Evolutionary conservation across 2,113 vertebrate genomes (phyloP).

Genomic region (Mus pahari): DNA sequence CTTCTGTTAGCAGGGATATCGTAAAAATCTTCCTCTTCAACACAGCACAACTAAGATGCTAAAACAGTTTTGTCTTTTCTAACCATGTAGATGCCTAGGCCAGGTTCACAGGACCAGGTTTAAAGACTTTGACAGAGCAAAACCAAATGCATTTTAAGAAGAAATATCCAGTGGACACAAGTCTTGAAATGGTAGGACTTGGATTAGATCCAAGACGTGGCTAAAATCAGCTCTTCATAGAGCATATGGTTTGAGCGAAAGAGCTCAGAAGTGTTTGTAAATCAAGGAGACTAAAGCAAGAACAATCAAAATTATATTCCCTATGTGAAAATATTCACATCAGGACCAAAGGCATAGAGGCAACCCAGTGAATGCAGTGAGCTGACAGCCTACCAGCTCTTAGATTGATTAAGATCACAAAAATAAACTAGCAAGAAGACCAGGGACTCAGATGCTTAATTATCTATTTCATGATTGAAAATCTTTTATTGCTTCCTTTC

Average conservation of each 20-base stretch:
- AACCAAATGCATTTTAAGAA: background rate
- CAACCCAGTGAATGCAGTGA: background rate
- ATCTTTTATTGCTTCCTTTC: slow-evolving; percentile 57
- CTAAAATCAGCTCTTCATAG: background rate
- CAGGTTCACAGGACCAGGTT: background rate
- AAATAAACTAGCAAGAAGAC: slow-evolving; percentile 48
- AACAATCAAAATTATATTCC: background rate
- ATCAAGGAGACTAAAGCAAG: background rate
- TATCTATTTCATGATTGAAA: slow-evolving; percentile 58
- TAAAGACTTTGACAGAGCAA: background rate
- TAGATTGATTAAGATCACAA: slow-evolving; percentile 55
- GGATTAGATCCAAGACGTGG: background rate
- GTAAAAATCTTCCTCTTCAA: background rate
- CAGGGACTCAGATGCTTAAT: slow-evolving; percentile 56
- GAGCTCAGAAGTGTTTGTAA: background rate
- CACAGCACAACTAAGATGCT: background rate
- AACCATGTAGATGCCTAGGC: background rate
- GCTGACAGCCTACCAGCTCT: background rate
- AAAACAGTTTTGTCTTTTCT: background rate
- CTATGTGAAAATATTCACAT: background rate
- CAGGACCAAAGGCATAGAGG: background rate
- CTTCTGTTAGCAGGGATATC: background rate
- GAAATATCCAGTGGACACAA: background rate
- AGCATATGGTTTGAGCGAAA: background rate
- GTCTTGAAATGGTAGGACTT: background rate